Evolutionary conservation across 2,113 vertebrate species (phyloP).

Genomic region (Opisthocomus hoazin): DNA sequence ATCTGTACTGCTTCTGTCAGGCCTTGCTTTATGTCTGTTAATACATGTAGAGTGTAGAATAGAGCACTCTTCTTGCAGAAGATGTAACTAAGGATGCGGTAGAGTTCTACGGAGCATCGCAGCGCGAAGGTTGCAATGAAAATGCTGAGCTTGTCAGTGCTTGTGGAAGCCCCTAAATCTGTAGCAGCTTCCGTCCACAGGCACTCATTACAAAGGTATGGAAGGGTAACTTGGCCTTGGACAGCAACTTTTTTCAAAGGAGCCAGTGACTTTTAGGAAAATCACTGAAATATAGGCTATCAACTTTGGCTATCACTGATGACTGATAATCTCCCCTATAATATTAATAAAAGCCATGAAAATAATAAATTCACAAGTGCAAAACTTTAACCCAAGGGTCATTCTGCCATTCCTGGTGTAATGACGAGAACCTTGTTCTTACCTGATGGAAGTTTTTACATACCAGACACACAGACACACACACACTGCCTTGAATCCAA

Average conservation of each 20-base stretch:
- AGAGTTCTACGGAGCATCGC: background rate
- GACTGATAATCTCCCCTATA: background rate
- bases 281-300: background rate
- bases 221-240: background rate
- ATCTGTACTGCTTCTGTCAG: background rate
- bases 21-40: background rate
- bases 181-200: background rate
- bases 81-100: background rate
- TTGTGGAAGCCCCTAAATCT: background rate
- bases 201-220: background rate
- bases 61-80: background rate
- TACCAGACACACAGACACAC: background rate
- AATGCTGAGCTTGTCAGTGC: background rate
- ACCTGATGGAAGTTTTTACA: background rate
- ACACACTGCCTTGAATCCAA: background rate
- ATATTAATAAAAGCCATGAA: slow-evolving; percentile 46
- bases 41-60: background rate
- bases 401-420: slow-evolving; percentile 3
- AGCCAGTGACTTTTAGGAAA: slow-evolving; percentile 29
- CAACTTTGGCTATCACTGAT: slow-evolving; percentile 13
- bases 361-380: slow-evolving; percentile 50
- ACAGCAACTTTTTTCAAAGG: background rate
- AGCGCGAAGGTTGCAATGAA: background rate
- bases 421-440: background rate
- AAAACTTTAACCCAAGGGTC: slow-evolving; percentile 21